These are phyloP conservation scores for Garrulus glandarius DNA, from an alignment of 2,797 vertebrate species.

Conservation along the genomic window DNA sequence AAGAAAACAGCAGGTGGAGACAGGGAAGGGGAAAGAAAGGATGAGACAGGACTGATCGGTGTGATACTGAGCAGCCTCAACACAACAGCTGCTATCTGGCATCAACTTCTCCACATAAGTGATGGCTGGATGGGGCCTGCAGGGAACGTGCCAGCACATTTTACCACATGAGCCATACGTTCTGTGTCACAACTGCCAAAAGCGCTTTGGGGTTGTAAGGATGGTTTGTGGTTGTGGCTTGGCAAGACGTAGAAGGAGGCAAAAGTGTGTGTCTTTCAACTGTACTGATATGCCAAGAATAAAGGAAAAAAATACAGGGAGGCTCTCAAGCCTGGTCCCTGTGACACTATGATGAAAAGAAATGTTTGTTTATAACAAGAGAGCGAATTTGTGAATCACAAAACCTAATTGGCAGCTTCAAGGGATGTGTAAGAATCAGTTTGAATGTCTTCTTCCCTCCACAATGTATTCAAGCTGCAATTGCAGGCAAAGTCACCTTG, in stretches of 20 bases:
- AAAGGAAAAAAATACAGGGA: not conserved
- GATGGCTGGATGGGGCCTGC: slow-evolving; percentile 13
- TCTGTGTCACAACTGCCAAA: slow-evolving; percentile 65
- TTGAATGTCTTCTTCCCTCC: not conserved
- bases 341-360: not conserved
- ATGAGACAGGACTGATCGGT: slow-evolving; percentile 2
- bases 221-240: slow-evolving; percentile 56
- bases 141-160: slow-evolving; percentile 48
- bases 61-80: not conserved
- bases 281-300: slow-evolving; percentile 10
- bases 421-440: not conserved
- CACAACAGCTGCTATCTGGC: slow-evolving; percentile 52
- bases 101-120: not conserved
- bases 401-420: not conserved
- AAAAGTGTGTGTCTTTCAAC: slow-evolving; percentile 30
- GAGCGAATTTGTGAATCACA: slow-evolving; percentile 30
- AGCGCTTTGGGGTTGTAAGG: slow-evolving; percentile 16
- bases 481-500: not conserved
- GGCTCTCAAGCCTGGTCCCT: not conserved
- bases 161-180: slow-evolving; percentile 63
- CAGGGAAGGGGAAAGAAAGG: slow-evolving; percentile 14
- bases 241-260: slow-evolving; percentile 25
- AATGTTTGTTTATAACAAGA: slow-evolving; percentile 43
- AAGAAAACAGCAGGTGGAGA: slow-evolving; percentile 58
- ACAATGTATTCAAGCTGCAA: not conserved